Conservation (phyloP, 2,888 invertebrate species). For the Didymodactylos carnosus region DNA sequence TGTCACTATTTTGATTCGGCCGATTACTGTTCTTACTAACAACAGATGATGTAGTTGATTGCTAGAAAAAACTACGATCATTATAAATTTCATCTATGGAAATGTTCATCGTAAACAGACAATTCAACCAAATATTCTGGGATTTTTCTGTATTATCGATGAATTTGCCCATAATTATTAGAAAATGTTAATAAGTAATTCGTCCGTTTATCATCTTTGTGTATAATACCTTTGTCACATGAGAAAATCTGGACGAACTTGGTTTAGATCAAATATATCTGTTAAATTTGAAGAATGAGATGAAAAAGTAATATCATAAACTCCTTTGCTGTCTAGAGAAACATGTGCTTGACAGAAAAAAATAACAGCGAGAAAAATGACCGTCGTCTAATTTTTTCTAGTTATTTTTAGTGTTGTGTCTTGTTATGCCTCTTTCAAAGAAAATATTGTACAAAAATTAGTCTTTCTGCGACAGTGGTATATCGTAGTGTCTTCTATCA, state of each 20-base stretch:
- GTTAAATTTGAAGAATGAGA: neutral
- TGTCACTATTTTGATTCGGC: too few relatives aligned
- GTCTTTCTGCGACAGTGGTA: too few relatives aligned
- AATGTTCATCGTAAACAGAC: constrained; percentile 8
- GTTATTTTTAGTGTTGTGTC: too few relatives aligned
- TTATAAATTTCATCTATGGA: constrained; percentile 79
- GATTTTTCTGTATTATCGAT: constrained; percentile 4
- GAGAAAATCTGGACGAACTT: constrained; percentile 4
- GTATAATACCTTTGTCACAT: constrained; percentile 11
- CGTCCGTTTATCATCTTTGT: neutral
- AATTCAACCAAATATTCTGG: constrained; percentile 3
- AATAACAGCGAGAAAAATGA: too few relatives aligned
- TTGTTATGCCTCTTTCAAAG: too few relatives aligned
- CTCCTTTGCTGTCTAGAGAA: constrained; percentile 5
- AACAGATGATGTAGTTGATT: constrained; percentile 60
- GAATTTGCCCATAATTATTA: constrained; percentile 7
- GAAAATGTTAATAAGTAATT: neutral
- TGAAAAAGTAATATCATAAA: neutral
- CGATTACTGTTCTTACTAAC: too few relatives aligned
- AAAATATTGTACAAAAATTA: too few relatives aligned
- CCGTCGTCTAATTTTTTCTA: too few relatives aligned
- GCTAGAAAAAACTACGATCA: constrained; percentile 83
- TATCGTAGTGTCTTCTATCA: too few relatives aligned
- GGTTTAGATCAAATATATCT: constrained; percentile 12
- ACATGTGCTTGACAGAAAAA: neutral